Base-by-base conservation (phyloP, 1,140 invertebrate species). In the Drosophila ohnishii region DNA sequence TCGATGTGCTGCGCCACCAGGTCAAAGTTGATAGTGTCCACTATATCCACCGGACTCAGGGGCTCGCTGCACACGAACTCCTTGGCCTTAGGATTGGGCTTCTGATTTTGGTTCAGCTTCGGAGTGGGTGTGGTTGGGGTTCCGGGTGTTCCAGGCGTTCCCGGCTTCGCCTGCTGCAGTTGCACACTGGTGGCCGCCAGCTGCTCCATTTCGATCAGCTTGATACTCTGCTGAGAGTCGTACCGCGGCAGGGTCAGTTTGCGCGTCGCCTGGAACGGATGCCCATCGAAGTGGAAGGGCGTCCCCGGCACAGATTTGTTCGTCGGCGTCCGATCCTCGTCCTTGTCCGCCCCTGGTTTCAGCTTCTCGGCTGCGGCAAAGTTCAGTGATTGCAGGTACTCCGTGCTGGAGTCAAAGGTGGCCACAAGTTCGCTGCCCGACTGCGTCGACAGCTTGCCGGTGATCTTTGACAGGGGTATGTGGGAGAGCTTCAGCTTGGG, bases 401-500 rank as follows among this genome's bases (percentile, higher is more conserved):
- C 85, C 34, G 60, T 67, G 69, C 67, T 83, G n/a, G 78, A 75
- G 32, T 89, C 88, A 37, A 90, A 77, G 5, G 90, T 90, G 57
- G 86, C 58, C n/a, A 91, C 91, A 48, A 92, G 59, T 47, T 92
- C 91, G 61, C 71, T 91, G 39, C 91, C 90, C 14, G 88, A 86
- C 30, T 91, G 90, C 10, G 90, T 90, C 3, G 84, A 87, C 32
- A 92, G 32, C 55, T 92, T 92, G 13, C 78, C 86, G 4, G 91
- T 91, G 39, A 76, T 90, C 71, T 88, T 91, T 7, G 90, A 91
- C 16, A 92, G 72, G 16, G 91, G 91, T 69, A 91, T 72, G 64
- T 90, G 84, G 7, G 84, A 89, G 1, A 90, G 60, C 22, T 91
- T 90, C 2, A 67, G 40, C 53, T 90, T 87, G 25, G 80, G 70